phyloP scores from a whole-genome alignment of 1,140 invertebrate species.

The Euwallacea fornicatus region DNA sequence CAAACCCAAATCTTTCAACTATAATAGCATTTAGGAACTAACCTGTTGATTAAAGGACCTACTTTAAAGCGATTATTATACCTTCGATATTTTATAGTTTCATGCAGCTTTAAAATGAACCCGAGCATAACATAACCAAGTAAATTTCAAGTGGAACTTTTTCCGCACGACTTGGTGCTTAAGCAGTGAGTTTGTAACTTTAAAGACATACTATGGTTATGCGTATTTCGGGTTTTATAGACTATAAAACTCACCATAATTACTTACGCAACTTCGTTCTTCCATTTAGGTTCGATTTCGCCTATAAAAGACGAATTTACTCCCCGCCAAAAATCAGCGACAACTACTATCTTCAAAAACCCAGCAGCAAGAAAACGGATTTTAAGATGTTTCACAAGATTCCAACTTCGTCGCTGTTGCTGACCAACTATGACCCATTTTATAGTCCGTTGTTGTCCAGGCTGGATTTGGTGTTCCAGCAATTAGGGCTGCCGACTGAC shows the following conservation, averaged over 20 bases:
- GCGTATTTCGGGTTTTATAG: neutral
- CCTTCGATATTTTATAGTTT: neutral
- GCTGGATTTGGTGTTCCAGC: constrained; percentile 78
- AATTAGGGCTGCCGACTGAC: constrained; percentile 62
- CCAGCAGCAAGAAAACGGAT: constrained; percentile 50
- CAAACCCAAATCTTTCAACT: neutral
- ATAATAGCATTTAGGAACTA: no score
- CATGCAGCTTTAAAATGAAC: neutral
- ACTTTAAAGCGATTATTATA: no score
- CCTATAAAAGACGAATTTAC: constrained; percentile 52
- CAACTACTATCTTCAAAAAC: constrained; percentile 58
- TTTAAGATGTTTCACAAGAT: constrained; percentile 78
- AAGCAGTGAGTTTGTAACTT: neutral
- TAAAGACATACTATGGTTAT: neutral
- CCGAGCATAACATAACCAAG: neutral
- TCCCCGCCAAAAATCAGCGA: constrained; percentile 55
- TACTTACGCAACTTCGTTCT: constrained; percentile 30
- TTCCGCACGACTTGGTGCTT: constrained; percentile 10
- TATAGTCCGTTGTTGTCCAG: constrained; percentile 80
- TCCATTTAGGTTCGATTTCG: constrained; percentile 56
- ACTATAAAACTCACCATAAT: constrained; percentile 12
- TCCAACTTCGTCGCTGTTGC: constrained; percentile 74
- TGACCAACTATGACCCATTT: constrained; percentile 85
- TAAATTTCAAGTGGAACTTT: neutral
- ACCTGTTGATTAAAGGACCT: no score